A percentile compares a stretch with the other conserved stretches of the same genome.
These are phyloP conservation scores for Oreochromis aureus DNA, from an alignment of 2,113 vertebrate genomes.

Conservation along the genomic window DNA sequence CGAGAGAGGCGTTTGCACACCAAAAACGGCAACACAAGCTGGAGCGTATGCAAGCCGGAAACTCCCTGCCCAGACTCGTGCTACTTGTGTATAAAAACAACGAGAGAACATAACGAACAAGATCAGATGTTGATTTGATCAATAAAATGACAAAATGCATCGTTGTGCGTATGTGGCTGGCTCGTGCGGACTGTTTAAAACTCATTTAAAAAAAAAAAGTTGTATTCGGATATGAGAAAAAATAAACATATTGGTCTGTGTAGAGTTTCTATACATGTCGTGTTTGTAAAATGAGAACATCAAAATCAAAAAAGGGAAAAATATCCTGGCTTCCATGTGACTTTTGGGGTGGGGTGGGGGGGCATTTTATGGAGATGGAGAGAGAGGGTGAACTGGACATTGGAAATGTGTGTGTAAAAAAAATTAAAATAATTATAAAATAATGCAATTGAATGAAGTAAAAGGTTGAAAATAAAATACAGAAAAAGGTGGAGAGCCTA, in stretches of 20 bases:
- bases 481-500: conserved; percentile 67
- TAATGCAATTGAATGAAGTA: conserved; percentile 26
- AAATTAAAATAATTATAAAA: conserved; percentile 8
- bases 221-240: conserved; percentile 60
- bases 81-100: conserved; percentile 58
- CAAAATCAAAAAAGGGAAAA: conserved; percentile 37
- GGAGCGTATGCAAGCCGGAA: conserved; percentile 47
- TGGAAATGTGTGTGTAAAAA: conserved; percentile 41
- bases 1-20: conserved; percentile 38
- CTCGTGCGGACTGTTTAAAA: conserved; percentile 61
- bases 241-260: conserved; percentile 67
- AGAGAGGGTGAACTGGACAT: conserved; percentile 14
- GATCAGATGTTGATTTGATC: conserved; percentile 35
- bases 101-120: conserved; percentile 11
- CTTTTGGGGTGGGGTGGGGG: conserved; percentile 1
- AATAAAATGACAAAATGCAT: conserved; percentile 32
- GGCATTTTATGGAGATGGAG: neutral
- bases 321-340: conserved; percentile 65
- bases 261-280: conserved; percentile 77
- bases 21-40: conserved; percentile 1
- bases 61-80: conserved; percentile 60
- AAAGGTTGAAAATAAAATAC: conserved; percentile 37
- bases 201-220: conserved; percentile 16
- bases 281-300: conserved; percentile 72
- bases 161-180: conserved; percentile 56